These are phyloP conservation scores for Mycetomoellerius zeteki DNA, from an alignment of 1,140 invertebrate species.

Conservation along the genomic window DNA sequence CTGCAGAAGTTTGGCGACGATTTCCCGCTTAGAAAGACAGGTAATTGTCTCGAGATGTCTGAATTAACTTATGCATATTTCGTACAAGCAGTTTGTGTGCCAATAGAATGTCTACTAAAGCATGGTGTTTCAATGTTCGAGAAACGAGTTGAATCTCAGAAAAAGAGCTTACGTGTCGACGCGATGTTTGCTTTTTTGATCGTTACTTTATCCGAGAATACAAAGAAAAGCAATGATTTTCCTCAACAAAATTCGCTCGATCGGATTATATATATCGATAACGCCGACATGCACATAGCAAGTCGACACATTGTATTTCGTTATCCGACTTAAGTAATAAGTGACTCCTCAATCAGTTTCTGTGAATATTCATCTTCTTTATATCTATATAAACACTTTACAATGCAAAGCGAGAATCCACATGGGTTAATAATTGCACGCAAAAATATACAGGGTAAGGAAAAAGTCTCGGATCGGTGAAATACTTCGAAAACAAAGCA, in stretches of 20 bases:
- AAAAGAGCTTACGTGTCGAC: constrained; percentile 43
- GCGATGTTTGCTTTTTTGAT: constrained; percentile 66
- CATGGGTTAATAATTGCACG: not conserved
- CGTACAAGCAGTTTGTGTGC: constrained; percentile 70
- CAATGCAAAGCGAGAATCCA: not conserved
- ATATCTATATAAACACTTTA: too few relatives aligned
- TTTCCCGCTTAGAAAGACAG: constrained; percentile 98
- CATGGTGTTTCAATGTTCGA: constrained; percentile 82
- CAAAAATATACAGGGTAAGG: too few relatives aligned
- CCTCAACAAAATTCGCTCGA: constrained; percentile 32
- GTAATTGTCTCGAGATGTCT: constrained; percentile 87
- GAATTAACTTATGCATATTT: constrained; percentile 64
- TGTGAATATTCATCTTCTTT: not conserved
- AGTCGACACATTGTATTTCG: not conserved
- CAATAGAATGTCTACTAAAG: constrained; percentile 85
- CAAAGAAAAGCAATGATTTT: not conserved
- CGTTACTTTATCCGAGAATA: constrained; percentile 32
- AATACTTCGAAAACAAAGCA: too few relatives aligned
- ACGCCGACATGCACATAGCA: not conserved
- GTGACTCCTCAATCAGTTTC: not conserved
- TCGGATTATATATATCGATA: constrained; percentile 32
- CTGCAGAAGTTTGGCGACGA: constrained; percentile 89
- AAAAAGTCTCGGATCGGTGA: too few relatives aligned
- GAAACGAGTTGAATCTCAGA: constrained; percentile 40
- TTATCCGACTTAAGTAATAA: constrained; percentile 1